Evolutionary conservation across 2,113 vertebrate species (phyloP).

Genomic region (Todiramphus saurophagus): DNA sequence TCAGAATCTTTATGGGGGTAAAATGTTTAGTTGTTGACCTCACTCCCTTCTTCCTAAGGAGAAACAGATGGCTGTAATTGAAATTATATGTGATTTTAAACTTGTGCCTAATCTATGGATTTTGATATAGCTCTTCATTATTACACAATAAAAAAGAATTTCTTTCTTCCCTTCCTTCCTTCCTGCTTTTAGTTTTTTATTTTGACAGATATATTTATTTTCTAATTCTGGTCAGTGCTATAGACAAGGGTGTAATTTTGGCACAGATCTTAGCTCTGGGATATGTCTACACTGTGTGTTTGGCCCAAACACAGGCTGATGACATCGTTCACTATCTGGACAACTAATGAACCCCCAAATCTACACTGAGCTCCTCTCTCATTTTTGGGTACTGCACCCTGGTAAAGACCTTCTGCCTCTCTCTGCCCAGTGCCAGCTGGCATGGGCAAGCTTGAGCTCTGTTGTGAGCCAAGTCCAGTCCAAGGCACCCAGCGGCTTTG

Average conservation of each 20-base stretch:
- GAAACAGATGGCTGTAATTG: slow-evolving; percentile 64
- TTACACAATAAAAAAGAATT: background rate
- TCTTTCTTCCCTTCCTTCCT: background rate
- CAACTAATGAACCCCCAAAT: background rate
- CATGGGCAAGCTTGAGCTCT: background rate
- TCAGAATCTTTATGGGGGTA: slow-evolving; percentile 13
- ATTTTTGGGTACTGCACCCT: background rate
- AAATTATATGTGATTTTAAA: slow-evolving; percentile 54
- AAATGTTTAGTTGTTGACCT: slow-evolving; percentile 46
- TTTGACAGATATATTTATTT: background rate
- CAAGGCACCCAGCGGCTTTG: background rate
- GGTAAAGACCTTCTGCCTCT: background rate
- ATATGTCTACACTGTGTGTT: background rate
- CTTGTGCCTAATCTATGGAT: slow-evolving; percentile 39
- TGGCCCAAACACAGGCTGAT: background rate
- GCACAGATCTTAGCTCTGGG: background rate
- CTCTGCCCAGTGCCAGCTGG: background rate
- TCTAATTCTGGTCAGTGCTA: background rate
- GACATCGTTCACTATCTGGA: background rate
- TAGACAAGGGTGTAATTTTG: background rate
- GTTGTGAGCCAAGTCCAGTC: background rate
- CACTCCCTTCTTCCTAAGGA: slow-evolving; percentile 38
- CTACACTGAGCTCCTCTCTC: fast-evolving
- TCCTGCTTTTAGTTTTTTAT: background rate
- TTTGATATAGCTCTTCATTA: slow-evolving; percentile 6